Conservation (phyloP, 2,797 vertebrate species). For the Sylvia borin region DNA sequence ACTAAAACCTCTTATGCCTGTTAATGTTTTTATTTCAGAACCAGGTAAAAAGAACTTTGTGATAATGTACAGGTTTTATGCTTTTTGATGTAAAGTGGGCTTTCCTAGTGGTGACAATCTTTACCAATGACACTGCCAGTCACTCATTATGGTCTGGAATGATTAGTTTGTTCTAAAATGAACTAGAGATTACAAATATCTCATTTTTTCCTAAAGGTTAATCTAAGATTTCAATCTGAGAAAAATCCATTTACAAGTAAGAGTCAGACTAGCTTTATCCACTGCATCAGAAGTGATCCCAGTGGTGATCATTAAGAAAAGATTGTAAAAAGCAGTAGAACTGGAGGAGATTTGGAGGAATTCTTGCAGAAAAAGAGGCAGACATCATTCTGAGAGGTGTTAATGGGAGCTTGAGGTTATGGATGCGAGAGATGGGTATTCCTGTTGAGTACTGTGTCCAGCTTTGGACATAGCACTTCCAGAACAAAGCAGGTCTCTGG, state of each 20-base stretch:
- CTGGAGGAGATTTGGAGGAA: neutral
- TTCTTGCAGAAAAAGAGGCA: neutral
- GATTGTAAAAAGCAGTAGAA: neutral
- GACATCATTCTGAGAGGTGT: neutral
- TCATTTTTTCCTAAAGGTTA: neutral
- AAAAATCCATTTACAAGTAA: slow-evolving; percentile 9
- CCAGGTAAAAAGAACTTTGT: neutral
- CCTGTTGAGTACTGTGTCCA: neutral
- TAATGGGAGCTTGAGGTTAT: neutral
- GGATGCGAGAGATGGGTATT: neutral
- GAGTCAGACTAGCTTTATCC: neutral
- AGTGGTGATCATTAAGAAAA: neutral
- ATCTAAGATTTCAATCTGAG: neutral
- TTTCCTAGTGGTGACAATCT: neutral
- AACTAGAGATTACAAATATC: neutral
- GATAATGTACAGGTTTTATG: neutral
- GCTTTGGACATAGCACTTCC: neutral
- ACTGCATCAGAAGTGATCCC: neutral
- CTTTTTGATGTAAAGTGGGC: neutral
- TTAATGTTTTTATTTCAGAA: neutral
- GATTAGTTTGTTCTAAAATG: neutral
- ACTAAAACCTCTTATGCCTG: neutral
- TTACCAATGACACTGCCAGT: neutral
- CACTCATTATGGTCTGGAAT: neutral
- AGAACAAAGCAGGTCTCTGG: neutral